A percentile compares a stretch with the other conserved stretches of the same genome.
These are phyloP conservation scores for Protaetia brevitarsis DNA, from an alignment of 1,140 invertebrate species.

Conservation along the genomic window DNA sequence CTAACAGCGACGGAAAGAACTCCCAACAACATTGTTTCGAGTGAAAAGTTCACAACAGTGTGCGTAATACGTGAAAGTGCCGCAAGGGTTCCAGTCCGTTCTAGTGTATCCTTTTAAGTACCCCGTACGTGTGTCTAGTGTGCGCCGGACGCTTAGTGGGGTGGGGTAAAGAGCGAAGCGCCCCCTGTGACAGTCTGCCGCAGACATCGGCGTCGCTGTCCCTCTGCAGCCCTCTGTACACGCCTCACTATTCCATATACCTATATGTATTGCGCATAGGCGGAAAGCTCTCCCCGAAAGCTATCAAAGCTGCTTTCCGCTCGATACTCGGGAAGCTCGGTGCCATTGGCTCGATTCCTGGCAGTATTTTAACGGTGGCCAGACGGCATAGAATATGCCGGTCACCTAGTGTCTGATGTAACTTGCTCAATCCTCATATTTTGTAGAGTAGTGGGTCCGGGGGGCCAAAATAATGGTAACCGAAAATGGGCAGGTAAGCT, in stretches of 20 bases:
- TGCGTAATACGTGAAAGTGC: too few species aligned
- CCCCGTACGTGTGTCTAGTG: too few species aligned
- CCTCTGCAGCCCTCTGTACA: too few species aligned
- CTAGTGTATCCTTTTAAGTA: too few species aligned
- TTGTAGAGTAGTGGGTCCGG: conserved; percentile 23
- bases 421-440: conserved; percentile 23
- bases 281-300: conserved; percentile 14
- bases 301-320: conserved; percentile 28
- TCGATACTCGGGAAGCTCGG: conserved; percentile 26
- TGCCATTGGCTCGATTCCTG: conserved; percentile 26
- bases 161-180: too few species aligned
- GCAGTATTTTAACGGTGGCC: conserved; percentile 25
- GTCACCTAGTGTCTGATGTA: conserved; percentile 24
- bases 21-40: too few species aligned
- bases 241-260: too few species aligned
- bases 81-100: too few species aligned
- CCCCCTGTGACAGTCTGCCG: too few species aligned
- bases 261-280: neutral
- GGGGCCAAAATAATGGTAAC: conserved; percentile 25
- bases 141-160: too few species aligned
- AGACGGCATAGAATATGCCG: conserved; percentile 27
- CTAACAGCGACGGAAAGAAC: too few species aligned
- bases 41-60: too few species aligned
- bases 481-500: conserved; percentile 26
- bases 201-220: neutral